Evolutionary conservation across 2,113 vertebrate species (phyloP).

Genomic region (Argyrosomus japonicus): DNA sequence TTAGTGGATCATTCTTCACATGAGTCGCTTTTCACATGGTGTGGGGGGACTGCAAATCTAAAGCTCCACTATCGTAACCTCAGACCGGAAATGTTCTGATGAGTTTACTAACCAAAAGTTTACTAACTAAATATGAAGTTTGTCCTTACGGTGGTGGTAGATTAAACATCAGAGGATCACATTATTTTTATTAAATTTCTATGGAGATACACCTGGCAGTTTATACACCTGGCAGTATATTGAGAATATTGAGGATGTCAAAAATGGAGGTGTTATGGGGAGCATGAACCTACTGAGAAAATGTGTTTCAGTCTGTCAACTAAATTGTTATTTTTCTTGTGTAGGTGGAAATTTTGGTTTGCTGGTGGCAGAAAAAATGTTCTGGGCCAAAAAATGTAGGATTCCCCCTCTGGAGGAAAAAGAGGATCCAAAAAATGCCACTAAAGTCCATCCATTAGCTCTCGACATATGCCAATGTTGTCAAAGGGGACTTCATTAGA

Average conservation of each 20-base stretch:
- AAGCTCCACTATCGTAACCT: neutral
- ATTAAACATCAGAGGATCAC: neutral
- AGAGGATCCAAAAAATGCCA: neutral
- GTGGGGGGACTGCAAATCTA: neutral
- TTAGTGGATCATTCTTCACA: constrained; percentile 61
- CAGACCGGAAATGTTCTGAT: neutral
- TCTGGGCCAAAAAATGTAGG: too few species aligned
- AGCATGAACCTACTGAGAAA: too few species aligned
- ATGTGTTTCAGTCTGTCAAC: too few species aligned
- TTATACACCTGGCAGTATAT: too few species aligned
- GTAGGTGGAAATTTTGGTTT: neutral
- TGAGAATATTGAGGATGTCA: too few species aligned
- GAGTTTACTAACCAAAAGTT: too few species aligned
- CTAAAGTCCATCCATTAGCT: neutral
- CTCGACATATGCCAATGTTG: neutral
- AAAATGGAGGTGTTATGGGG: neutral
- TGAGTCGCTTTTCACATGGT: constrained; percentile 49
- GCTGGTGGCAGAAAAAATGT: neutral
- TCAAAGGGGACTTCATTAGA: neutral
- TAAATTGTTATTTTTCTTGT: neutral
- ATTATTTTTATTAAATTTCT: too few species aligned
- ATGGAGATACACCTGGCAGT: too few species aligned
- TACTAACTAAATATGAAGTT: too few species aligned
- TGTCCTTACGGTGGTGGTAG: neutral
- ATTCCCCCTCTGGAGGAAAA: neutral